These are phyloP conservation scores for Lerema accius DNA, from an alignment of 1,140 invertebrate genomes.

Conservation along the genomic window DNA sequence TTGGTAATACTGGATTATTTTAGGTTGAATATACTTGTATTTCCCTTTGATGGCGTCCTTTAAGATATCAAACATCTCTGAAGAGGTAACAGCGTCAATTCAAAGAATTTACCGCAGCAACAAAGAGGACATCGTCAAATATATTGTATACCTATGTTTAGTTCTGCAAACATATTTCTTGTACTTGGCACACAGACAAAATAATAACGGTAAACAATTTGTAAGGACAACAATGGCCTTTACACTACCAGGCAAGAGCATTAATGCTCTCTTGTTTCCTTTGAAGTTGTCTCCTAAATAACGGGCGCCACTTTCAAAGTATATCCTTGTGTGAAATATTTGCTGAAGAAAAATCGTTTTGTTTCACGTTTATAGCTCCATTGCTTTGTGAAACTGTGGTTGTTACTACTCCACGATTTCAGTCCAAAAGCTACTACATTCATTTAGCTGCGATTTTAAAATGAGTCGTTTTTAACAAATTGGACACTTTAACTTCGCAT, in stretches of 20 bases:
- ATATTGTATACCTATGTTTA: not conserved
- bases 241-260: not conserved
- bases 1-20: no score
- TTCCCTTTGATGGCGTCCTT: no score
- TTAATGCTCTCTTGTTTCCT: constrained; percentile 5
- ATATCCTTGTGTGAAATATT: constrained; percentile 16
- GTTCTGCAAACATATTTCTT: not conserved
- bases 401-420: no score
- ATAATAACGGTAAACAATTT: not conserved
- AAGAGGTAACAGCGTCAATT: no score
- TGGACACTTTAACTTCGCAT: no score
- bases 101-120: not conserved
- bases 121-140: not conserved
- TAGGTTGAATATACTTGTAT: no score
- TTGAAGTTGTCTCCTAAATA: constrained; percentile 22
- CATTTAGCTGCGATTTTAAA: no score
- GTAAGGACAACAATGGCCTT: constrained; percentile 6
- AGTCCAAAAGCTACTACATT: no score
- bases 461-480: no score
- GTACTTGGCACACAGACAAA: not conserved
- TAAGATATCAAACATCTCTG: no score
- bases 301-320: constrained; percentile 10
- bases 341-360: constrained; percentile 38
- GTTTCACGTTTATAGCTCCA: not conserved
- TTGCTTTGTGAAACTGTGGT: not conserved